phyloP scores from a whole-genome alignment of 2,888 invertebrate genomes.

The Lasioglossum lativentre region DNA sequence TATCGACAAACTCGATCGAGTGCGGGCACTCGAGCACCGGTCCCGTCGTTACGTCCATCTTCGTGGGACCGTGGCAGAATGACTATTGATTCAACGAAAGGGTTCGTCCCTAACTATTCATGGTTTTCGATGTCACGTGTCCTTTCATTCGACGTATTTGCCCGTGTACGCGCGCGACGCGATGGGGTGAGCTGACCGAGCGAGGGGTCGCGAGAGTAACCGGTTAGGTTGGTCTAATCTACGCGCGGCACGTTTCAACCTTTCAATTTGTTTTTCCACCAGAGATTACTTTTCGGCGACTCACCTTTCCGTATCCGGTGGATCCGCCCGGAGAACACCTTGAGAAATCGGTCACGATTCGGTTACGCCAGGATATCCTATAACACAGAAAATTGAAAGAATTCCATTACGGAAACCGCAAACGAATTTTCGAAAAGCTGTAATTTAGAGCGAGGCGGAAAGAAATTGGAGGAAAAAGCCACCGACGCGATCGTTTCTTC shows the following conservation, averaged over 20 bases:
- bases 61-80: slow-evolving; percentile 56
- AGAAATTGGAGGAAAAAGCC: neutral
- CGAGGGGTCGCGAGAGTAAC: slow-evolving; percentile 64
- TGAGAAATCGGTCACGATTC: neutral
- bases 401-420: neutral
- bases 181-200: slow-evolving; percentile 17
- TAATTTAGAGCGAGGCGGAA: neutral
- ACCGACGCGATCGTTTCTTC: neutral
- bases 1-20: slow-evolving; percentile 48
- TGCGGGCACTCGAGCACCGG: slow-evolving; percentile 26
- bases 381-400: neutral
- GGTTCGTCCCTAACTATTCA: slow-evolving; percentile 78
- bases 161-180: slow-evolving; percentile 1
- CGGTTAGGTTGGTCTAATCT: slow-evolving; percentile 74
- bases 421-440: neutral
- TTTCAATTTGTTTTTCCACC: slow-evolving; percentile 73
- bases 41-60: slow-evolving; percentile 46
- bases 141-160: slow-evolving; percentile 71
- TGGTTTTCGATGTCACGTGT: slow-evolving; percentile 80
- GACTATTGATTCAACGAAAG: slow-evolving; percentile 78
- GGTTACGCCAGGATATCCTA: neutral
- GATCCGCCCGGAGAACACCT: neutral
- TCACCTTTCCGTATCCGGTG: slow-evolving; percentile 56
- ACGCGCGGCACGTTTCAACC: slow-evolving; percentile 72
- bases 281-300: slow-evolving; percentile 61